A percentile compares a stretch with the other conserved stretches of the same genome.
phyloP scores from a whole-genome alignment of 37 sponge, comb jelly and placozoan genomes.

The Hormiphora californensis region DNA sequence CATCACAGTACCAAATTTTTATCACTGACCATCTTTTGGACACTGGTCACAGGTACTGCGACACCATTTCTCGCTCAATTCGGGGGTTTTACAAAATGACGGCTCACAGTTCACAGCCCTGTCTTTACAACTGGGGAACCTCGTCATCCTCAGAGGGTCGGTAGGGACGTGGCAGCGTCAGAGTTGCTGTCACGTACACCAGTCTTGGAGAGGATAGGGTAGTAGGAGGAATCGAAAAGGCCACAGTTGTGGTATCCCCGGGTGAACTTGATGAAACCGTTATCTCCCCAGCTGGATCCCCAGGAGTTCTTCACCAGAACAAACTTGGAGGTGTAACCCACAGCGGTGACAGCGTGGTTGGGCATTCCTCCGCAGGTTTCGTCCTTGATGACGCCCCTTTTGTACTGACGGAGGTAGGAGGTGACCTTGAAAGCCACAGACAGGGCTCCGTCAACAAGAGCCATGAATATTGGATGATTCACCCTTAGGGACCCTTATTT shows the following conservation, averaged over 20 bases:
- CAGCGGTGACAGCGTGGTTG: background rate
- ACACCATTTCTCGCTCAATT: no score
- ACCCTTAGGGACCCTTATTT: background rate
- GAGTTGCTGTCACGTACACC: no score
- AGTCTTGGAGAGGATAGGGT: constrained; percentile 14
- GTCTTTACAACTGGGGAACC: no score
- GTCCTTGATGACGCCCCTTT: background rate
- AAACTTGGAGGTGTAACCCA: background rate
- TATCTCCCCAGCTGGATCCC: background rate
- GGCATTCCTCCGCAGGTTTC: background rate
- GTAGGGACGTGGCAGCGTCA: no score
- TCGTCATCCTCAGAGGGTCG: no score
- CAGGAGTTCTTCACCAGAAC: background rate
- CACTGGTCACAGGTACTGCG: no score
- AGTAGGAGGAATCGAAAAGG: background rate
- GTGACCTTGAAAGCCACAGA: background rate
- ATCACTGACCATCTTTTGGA: no score
- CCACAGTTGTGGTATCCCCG: background rate
- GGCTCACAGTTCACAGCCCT: no score
- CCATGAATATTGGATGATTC: background rate
- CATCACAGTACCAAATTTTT: no score
- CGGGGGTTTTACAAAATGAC: no score
- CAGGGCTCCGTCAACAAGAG: background rate
- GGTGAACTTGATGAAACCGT: background rate
- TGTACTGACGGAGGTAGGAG: background rate